Percentiles rank a stretch among this genome's conserved stretches.
Conservation (phyloP, 2,797 vertebrate genomes). For the Glossophaga mutica region DNA sequence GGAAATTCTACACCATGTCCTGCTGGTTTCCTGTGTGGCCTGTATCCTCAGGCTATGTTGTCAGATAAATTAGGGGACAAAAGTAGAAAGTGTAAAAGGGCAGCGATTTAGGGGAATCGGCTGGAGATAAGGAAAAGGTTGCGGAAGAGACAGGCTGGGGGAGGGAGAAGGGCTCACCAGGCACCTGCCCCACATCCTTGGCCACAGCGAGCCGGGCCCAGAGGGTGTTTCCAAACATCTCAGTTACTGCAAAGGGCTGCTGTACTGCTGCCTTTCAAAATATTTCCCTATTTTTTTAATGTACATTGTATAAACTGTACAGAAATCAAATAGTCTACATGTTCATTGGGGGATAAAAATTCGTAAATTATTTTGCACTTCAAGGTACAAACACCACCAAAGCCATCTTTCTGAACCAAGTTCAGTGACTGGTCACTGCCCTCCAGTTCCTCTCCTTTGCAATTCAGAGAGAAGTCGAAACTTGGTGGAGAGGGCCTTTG, state of each 20-base stretch:
- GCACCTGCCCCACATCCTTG: not conserved
- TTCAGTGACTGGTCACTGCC: not conserved
- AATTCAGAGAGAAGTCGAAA: not conserved
- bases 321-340: not conserved
- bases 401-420: not conserved
- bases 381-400: not conserved
- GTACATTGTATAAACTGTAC: not conserved
- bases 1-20: constrained; percentile 53
- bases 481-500: not conserved
- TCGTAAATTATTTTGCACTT: not conserved
- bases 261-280: not conserved
- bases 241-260: not conserved
- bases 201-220: not conserved
- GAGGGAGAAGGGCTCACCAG: not conserved
- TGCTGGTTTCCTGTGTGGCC: constrained; percentile 56
- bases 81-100: constrained; percentile 30
- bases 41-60: not conserved
- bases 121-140: not conserved
- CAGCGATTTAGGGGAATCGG: not conserved
- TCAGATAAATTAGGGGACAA: constrained; percentile 50
- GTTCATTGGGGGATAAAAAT: not conserved
- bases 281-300: not conserved
- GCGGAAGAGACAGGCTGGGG: not conserved
- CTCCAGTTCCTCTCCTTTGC: not conserved
- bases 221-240: not conserved